phyloP scores from a whole-genome alignment of 2,888 invertebrate species.

The Zygaena filipendulae region DNA sequence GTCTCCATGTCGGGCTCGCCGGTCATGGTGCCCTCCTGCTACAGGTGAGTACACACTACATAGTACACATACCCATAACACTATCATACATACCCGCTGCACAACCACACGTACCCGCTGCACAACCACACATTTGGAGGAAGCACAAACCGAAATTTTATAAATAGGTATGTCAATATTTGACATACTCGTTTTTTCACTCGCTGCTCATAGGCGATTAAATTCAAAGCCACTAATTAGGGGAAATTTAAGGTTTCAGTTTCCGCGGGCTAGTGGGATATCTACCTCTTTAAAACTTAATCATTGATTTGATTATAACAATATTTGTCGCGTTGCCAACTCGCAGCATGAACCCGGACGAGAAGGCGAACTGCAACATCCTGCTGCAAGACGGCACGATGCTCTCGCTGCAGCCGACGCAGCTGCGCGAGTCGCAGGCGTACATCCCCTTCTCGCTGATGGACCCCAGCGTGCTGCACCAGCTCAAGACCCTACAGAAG shows the following conservation, averaged over 20 bases:
- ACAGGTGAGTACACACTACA: conserved; percentile 32
- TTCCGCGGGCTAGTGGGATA: too few species aligned
- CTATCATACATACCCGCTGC: too few species aligned
- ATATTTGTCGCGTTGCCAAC: too few species aligned
- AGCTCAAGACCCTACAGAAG: conserved; percentile 59
- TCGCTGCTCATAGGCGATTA: too few species aligned
- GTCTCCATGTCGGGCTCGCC: conserved; percentile 77
- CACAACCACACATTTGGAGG: not conserved
- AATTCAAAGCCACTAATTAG: too few species aligned
- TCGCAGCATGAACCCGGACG: conserved; percentile 57
- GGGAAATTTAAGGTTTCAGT: too few species aligned
- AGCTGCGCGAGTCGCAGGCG: conserved; percentile 45
- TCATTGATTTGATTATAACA: too few species aligned
- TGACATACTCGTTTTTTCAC: too few species aligned
- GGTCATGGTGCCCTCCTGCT: conserved; percentile 60
- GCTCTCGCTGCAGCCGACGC: conserved; percentile 71
- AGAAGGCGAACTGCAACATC: conserved; percentile 74
- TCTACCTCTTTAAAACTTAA: too few species aligned
- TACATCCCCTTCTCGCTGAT: conserved; percentile 55
- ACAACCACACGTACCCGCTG: not conserved
- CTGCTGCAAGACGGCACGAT: conserved; percentile 71
- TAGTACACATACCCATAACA: too few species aligned
- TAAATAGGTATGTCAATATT: too few species aligned
- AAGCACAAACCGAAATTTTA: too few species aligned
- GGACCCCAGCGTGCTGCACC: conserved; percentile 43